Conservation (phyloP, 2,113 vertebrate species). For the Xiphophorus maculatus region DNA sequence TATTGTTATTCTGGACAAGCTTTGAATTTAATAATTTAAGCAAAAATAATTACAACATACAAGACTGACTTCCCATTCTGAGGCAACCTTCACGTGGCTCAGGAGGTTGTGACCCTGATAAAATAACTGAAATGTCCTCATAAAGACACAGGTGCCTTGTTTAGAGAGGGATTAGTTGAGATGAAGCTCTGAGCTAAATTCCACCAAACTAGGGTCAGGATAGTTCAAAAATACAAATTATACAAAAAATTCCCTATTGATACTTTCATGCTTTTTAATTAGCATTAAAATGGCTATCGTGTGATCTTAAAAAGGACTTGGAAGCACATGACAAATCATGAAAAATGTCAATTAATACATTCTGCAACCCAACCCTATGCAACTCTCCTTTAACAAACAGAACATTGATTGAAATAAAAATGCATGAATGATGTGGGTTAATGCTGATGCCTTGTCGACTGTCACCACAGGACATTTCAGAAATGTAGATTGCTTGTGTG, state of each 20-base stretch:
- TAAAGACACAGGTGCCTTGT: constrained; percentile 28
- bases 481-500: constrained; percentile 45
- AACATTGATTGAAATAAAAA: constrained; percentile 14
- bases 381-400: neutral
- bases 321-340: constrained; percentile 1
- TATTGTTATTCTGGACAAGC: no score
- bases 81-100: constrained; percentile 24
- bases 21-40: constrained; percentile 56
- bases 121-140: constrained; percentile 34
- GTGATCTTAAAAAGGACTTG: constrained; percentile 18
- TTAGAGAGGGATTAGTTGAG: neutral
- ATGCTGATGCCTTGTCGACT: constrained; percentile 53
- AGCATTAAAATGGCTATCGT: constrained; percentile 4
- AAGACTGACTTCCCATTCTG: constrained; percentile 13
- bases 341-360: constrained; percentile 2
- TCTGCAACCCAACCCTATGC: neutral
- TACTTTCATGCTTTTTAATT: neutral
- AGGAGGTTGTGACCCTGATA: constrained; percentile 61
- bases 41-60: constrained; percentile 46
- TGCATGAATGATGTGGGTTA: constrained; percentile 28
- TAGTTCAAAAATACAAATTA: constrained; percentile 8
- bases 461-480: constrained; percentile 52
- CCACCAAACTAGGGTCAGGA: neutral
- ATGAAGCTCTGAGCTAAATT: constrained; percentile 5
- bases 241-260: neutral